Evolutionary conservation across 2,113 vertebrate species (phyloP), one percentile per base, ranked within the genome.

Genomic region (Acanthochromis polyacanthus): DNA sequence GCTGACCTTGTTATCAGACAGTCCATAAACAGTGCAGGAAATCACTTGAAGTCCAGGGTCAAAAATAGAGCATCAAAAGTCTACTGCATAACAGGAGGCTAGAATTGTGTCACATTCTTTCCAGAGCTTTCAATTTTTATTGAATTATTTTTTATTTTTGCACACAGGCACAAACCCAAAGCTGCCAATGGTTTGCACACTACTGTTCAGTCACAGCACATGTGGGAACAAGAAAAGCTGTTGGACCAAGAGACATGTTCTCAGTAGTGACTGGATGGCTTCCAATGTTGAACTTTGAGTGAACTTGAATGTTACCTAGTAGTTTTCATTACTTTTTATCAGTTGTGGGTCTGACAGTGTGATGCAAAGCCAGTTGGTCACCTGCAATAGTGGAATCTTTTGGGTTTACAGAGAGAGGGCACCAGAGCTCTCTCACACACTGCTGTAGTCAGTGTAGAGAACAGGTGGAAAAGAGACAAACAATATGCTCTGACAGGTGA

Each of bases 1-100:
- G 69, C 10, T 74, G 74, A 82, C 71, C 50, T 46, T 71, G 75
- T 88, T 89, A 91, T 91, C 84, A 71, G 38, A 59, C 51, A 62
- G 70, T 30, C 80, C 64, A 88, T 89, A 90, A 91, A 93, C 69
- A 38, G 64, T 9, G 14, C 53, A 82, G 80, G 74, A 77, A 84
- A 80, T 65, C 63, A 83, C 75, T 74, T 85, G 60, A 79, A 67
- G 85, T 71, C 40, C 48, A 22, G 32, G 63, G 61, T 80, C 30
- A 86, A 71, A 83, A 83, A 81, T 55, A 80, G 66, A 46, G 38
- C 70, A 79, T 60, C 63, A 58, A 58, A 69, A 43, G 46, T 67
- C 56, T 20, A 38, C 23, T 8, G 20, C 22, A 53, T 61, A 23
- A 60, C 53, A 78, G 10, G 46, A 65, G 40, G 1, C 67, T 19